Percentiles rank a stretch among this genome's conserved stretches.
Evolutionary conservation across 2,113 vertebrate genomes (phyloP).

Genomic region (Pachycephala philippinensis): DNA sequence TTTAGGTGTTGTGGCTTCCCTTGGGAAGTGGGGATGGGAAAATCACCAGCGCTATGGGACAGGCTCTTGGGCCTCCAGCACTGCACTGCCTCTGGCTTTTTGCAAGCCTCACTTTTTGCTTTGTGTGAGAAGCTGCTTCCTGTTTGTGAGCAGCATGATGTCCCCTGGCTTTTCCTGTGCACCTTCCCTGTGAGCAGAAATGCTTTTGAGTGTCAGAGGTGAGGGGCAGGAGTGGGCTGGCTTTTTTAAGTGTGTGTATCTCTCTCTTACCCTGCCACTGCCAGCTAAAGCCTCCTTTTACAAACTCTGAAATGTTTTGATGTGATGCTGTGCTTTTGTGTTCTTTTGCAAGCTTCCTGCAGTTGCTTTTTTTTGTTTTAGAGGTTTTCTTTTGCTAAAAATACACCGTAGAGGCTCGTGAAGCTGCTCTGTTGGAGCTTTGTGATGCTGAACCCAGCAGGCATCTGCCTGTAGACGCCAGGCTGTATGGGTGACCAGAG

Average conservation of each 20-base stretch:
- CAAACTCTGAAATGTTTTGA: background rate
- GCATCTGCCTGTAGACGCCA: background rate
- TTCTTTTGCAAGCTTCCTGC: background rate
- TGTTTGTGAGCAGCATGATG: background rate
- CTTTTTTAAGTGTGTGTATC: rapidly evolving
- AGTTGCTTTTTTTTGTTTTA: background rate
- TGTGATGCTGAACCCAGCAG: background rate
- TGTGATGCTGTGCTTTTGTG: background rate
- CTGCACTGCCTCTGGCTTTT: background rate
- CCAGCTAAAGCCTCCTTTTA: background rate
- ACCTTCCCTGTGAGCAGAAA: background rate
- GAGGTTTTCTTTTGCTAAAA: background rate
- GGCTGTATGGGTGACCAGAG: background rate
- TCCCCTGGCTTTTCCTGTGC: background rate
- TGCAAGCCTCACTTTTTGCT: background rate
- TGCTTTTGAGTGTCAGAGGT: background rate
- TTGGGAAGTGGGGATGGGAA: rapidly evolving
- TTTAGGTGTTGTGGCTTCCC: background rate
- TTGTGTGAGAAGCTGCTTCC: background rate
- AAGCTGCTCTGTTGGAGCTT: background rate
- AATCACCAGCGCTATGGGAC: rapidly evolving
- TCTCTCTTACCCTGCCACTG: background rate
- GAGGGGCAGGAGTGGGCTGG: background rate
- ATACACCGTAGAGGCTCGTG: rapidly evolving
- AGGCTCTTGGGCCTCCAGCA: rapidly evolving